Conservation (phyloP, 2,888 invertebrate genomes). For the Apamea crenata region DNA sequence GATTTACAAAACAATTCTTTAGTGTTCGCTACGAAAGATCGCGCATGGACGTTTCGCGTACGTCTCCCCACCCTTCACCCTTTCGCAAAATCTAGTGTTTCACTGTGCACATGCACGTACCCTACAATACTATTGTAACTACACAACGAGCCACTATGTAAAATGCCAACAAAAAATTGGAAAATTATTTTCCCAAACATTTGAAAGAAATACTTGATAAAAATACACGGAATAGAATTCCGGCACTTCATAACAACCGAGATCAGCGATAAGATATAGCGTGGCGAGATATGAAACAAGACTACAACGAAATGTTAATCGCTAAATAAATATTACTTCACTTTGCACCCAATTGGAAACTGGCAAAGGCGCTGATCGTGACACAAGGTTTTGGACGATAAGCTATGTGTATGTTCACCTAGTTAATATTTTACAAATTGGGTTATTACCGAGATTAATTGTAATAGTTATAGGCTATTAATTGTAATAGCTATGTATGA, state of each 20-base stretch:
- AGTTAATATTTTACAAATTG: constrained; percentile 7
- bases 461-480: too few relatives aligned
- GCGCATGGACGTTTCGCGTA: too few relatives aligned
- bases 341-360: constrained; percentile 14
- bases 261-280: constrained; percentile 62
- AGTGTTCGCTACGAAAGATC: too few relatives aligned
- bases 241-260: constrained; percentile 26
- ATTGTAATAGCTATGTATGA: too few relatives aligned
- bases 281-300: constrained; percentile 42
- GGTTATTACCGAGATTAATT: constrained; percentile 16
- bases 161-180: background rate
- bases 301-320: constrained; percentile 43
- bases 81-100: too few relatives aligned
- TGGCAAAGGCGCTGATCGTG: constrained; percentile 5
- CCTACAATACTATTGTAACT: constrained; percentile 15
- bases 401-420: background rate
- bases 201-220: constrained; percentile 22
- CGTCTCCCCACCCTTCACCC: too few relatives aligned
- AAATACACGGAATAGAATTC: constrained; percentile 31
- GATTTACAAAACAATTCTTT: too few relatives aligned
- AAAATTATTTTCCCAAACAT: constrained; percentile 28
- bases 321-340: constrained; percentile 32
- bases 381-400: constrained; percentile 18
- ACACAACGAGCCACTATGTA: background rate
- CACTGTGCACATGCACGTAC: too few relatives aligned